Conservation (phyloP, 2,113 vertebrate genomes). For the Rhynchopsitta pachyrhyncha region DNA sequence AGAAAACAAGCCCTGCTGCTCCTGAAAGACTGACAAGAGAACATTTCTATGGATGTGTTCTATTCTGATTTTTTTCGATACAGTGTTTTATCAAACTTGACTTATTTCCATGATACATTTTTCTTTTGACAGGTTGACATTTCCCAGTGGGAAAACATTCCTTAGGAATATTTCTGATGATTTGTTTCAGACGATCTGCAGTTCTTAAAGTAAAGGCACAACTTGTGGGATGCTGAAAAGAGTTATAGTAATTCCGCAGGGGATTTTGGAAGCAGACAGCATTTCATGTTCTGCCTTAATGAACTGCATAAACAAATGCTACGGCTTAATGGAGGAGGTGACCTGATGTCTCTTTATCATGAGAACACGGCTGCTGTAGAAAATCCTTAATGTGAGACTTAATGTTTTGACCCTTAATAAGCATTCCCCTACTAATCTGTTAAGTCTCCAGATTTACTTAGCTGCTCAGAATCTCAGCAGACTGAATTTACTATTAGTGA, state of each 20-base stretch:
- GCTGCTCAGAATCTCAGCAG: background rate
- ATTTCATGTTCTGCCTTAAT: background rate
- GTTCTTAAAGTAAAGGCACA: background rate
- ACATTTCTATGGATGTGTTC: background rate
- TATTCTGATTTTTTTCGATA: conserved; percentile 13
- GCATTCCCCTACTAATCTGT: background rate
- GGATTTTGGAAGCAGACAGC: background rate
- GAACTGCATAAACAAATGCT: background rate
- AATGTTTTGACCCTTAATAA: background rate
- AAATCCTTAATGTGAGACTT: background rate
- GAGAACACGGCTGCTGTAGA: background rate
- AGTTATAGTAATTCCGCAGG: background rate
- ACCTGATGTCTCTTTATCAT: background rate
- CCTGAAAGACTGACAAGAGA: background rate
- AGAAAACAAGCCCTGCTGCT: background rate
- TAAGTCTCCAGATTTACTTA: background rate
- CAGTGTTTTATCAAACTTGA: conserved; percentile 14
- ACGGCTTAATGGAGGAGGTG: background rate
- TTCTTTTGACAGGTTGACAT: conserved; percentile 31
- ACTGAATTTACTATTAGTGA: background rate
- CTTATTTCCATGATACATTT: conserved; percentile 37
- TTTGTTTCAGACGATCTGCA: background rate
- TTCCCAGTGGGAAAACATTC: conserved; percentile 4
- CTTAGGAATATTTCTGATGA: background rate
- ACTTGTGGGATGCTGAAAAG: background rate